Conservation (phyloP, 2,113 vertebrate species). For the Argyrosomus japonicus region DNA sequence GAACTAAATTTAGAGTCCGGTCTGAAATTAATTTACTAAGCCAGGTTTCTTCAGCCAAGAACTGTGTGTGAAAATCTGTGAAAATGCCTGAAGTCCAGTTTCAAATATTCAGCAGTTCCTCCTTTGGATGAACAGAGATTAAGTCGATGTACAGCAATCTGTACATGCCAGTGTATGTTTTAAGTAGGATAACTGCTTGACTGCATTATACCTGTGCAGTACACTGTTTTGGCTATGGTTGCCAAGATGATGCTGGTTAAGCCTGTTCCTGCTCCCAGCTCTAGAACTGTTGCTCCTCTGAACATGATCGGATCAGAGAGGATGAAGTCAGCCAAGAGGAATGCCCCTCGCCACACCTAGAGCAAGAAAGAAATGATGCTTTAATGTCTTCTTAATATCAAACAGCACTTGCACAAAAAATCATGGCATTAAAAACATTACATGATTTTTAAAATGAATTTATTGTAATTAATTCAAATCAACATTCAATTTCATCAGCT, state of each 20-base stretch:
- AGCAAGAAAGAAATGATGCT: not conserved
- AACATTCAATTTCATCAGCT: too few species aligned
- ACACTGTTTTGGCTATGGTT: conserved; percentile 86
- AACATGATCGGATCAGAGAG: conserved; percentile 83
- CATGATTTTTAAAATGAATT: too few species aligned
- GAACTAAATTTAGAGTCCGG: too few species aligned
- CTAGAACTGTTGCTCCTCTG: conserved; percentile 86
- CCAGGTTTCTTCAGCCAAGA: too few species aligned
- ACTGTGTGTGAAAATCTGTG: too few species aligned
- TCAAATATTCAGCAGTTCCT: too few species aligned
- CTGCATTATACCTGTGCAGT: conserved; percentile 90
- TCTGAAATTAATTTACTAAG: too few species aligned
- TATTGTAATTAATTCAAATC: too few species aligned
- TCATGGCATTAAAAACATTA: not conserved
- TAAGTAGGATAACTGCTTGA: not conserved
- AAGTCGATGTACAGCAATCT: too few species aligned
- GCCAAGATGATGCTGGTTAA: conserved; percentile 89
- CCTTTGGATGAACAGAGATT: too few species aligned
- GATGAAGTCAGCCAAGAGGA: conserved; percentile 92
- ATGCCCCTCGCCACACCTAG: conserved; percentile 95
- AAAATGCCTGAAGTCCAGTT: too few species aligned
- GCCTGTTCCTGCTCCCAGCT: conserved; percentile 94
- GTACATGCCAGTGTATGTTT: too few species aligned
- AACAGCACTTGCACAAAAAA: not conserved
- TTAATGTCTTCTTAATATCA: not conserved